Evolutionary conservation across 2,113 vertebrate genomes (phyloP), one percentile per base, ranked within the genome.

Genomic region (Sprattus sprattus): DNA sequence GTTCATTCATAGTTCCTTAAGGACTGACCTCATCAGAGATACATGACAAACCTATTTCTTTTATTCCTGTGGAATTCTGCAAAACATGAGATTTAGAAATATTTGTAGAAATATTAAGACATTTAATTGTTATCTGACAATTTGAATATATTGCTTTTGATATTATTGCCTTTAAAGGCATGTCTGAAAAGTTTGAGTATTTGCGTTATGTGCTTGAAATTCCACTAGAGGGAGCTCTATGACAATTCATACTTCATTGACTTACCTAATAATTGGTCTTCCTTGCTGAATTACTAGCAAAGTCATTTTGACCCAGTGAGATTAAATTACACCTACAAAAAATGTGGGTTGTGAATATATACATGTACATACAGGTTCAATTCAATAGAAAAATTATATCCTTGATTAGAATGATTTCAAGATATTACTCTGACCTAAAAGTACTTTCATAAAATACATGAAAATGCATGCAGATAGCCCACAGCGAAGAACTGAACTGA

Each of bases 181-280:
- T 32, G 25, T 64, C 52, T n/a, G 60, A 67, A 60, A 60, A 60
- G 54, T 60, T 28, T n/a, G 57, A 71, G n/a, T 32, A 2, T 28
- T 78, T 44, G 71, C 3, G 16, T 78, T 5, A 1, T 78, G 71
- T 78, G 10, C 13, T 25, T 25, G 2, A n/a, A 60, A 60, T 67
- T 6, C 71, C 71, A 78, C 71, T 78, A 78, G 71, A 78, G 25
- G 71, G 71, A 32, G 32, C 71, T 78, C 28, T 78, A 32, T 78
- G 25, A 78, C 32, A 78, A 78, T 32, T 78, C 13, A 39, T 44
- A 60, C 20, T 20, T 20, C 20, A 60, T 6, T n/a, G 18, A 22
- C 54, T 22, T 22, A 22, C 18, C 18, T 22, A 60, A 60, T 22
- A 0, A 60, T 60, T 60, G 18, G 28, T 67, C n/a, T 67, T 25